Evolutionary conservation across 2,888 invertebrate species (phyloP).

Genomic region (Gymnoscelis rufifasciata): DNA sequence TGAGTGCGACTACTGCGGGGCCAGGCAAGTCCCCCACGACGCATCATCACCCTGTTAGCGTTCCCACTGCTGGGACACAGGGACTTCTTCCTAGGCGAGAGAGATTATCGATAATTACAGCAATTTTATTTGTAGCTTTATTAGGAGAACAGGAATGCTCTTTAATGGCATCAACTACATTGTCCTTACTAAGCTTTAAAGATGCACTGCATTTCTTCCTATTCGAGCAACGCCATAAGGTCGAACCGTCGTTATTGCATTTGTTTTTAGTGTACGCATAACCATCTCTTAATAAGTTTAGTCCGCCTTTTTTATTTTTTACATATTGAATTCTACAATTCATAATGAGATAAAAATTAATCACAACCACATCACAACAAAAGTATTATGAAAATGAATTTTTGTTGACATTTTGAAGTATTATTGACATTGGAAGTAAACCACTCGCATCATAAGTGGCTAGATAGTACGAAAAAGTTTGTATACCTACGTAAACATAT

Average conservation of each 20-base stretch:
- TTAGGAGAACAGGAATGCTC: constrained; percentile 6
- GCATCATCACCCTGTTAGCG: no score
- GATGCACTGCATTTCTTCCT: constrained; percentile 4
- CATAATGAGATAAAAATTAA: no score
- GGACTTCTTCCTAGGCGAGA: no score
- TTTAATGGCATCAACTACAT: constrained; percentile 1
- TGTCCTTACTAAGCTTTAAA: constrained; percentile 1
- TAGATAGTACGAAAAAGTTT: no score
- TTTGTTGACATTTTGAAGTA: no score
- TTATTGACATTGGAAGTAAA: no score
- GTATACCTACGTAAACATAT: no score
- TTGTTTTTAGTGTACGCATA: constrained; percentile 4
- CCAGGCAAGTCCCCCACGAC: constrained; percentile 46
- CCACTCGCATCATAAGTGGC: no score
- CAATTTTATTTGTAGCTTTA: constrained; percentile 9
- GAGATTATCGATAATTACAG: constrained; percentile 10
- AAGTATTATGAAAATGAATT: no score
- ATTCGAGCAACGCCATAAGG: constrained; percentile 2
- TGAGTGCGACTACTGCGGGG: constrained; percentile 47
- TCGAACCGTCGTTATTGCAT: not conserved
- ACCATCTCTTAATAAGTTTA: constrained; percentile 3
- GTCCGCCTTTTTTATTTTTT: constrained; percentile 5
- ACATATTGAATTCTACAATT: no score
- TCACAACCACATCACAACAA: no score
- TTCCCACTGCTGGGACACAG: no score